These are phyloP conservation scores for Chaetodon trifasciatus DNA, from an alignment of 2,797 vertebrate species.

Conservation along the genomic window DNA sequence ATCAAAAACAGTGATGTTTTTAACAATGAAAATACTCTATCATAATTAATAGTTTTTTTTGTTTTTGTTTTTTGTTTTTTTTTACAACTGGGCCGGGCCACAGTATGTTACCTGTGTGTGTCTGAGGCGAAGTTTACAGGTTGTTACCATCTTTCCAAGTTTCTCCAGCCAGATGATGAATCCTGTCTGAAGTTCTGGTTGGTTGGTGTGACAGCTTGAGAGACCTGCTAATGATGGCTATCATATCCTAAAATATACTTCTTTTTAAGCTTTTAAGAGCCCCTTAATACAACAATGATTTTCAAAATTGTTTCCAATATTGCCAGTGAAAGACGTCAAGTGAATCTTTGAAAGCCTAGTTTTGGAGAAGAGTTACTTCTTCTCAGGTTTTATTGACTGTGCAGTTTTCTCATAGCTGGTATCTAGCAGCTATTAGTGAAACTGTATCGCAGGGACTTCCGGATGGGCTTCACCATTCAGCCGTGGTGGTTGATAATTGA, in stretches of 20 bases:
- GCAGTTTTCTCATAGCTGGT: constrained; percentile 20
- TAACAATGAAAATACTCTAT: neutral
- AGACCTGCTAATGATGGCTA: neutral
- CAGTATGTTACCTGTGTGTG: neutral
- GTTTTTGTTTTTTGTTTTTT: neutral
- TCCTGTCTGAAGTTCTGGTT: neutral
- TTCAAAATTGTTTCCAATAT: constrained; percentile 3
- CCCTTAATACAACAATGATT: neutral
- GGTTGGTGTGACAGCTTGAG: neutral
- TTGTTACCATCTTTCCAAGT: neutral
- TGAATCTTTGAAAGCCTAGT: neutral
- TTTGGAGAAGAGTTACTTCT: neutral
- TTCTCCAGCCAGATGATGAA: neutral
- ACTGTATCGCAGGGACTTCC: constrained; percentile 18
- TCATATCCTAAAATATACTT: constrained; percentile 4
- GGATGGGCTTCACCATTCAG: constrained; percentile 26
- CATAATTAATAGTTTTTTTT: neutral
- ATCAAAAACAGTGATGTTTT: neutral
- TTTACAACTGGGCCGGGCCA: neutral
- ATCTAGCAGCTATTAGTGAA: constrained; percentile 5
- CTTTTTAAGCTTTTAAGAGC: neutral
- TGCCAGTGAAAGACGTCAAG: neutral
- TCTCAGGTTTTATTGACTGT: neutral
- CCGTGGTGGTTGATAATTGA: constrained; percentile 10
- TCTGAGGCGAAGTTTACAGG: no score